phyloP scores from a whole-genome alignment of 2,113 vertebrate species.

The Entelurus aequoreus region DNA sequence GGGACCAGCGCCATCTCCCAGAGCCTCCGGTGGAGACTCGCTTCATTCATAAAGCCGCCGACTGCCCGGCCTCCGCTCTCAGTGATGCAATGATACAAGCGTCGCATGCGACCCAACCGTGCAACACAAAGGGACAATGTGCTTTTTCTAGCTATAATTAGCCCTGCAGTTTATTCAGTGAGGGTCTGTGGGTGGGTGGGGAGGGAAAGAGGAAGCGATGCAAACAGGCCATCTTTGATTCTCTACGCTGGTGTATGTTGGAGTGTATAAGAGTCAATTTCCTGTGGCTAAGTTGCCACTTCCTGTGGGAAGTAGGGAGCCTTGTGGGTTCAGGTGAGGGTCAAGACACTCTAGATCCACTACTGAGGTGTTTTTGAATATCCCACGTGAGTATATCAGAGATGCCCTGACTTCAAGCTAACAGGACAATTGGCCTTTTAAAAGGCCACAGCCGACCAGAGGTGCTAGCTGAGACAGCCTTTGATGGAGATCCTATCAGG shows the following conservation, averaged over 20 bases:
- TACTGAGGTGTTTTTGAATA: conserved; percentile 20
- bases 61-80: conserved; percentile 45
- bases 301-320: conserved; percentile 49
- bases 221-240: conserved; percentile 14
- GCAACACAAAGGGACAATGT: conserved; percentile 51
- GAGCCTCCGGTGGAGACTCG: conserved; percentile 54
- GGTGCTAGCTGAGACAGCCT: conserved; percentile 56
- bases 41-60: conserved; percentile 72
- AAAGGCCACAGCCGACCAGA: conserved; percentile 39
- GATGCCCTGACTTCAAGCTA: conserved; percentile 15
- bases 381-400: conserved; percentile 15
- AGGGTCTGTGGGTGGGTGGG: conserved; percentile 24
- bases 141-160: conserved; percentile 63
- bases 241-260: conserved; percentile 6
- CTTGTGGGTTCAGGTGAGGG: conserved; percentile 36
- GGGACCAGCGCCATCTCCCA: conserved; percentile 65
- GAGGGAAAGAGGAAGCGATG: conserved; percentile 25
- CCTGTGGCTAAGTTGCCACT: conserved; percentile 51
- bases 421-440: conserved; percentile 34
- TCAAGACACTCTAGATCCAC: conserved; percentile 30
- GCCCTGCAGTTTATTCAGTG: conserved; percentile 26
- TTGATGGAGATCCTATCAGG: conserved; percentile 67
- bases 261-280: conserved; percentile 35
- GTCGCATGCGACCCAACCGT: conserved; percentile 56
- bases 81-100: conserved; percentile 65